Evolutionary conservation across 2,888 invertebrate species (phyloP).

Genomic region (Petrolisthes cinctipes): DNA sequence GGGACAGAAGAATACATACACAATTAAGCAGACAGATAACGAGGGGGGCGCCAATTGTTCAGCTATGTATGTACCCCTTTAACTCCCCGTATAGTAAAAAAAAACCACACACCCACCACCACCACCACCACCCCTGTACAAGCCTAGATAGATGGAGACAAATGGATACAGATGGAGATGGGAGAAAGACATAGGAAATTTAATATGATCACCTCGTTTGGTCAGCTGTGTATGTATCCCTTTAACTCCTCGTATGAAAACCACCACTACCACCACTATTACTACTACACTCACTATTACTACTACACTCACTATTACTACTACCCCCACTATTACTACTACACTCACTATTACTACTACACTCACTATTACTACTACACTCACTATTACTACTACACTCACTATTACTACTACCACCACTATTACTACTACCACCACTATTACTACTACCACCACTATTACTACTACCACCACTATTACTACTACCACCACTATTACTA

Average conservation of each 20-base stretch:
- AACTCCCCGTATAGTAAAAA: not conserved
- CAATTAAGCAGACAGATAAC: not conserved
- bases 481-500: too few species aligned
- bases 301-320: not conserved
- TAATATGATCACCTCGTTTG: not conserved
- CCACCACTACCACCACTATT: not conserved
- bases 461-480: not conserved
- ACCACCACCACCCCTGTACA: not conserved
- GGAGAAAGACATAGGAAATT: not conserved
- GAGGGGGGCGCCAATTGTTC: not conserved
- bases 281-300: not conserved
- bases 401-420: slow-evolving; percentile 1
- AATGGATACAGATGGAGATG: not conserved
- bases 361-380: not conserved
- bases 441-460: too few species aligned
- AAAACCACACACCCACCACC: not conserved
- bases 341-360: not conserved
- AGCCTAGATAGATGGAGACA: not conserved
- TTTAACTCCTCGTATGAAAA: not conserved
- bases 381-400: not conserved
- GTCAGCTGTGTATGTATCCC: not conserved
- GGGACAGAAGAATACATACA: not conserved
- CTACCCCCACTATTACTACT: not conserved
- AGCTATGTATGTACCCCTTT: not conserved
- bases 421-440: slow-evolving; percentile 6